phyloP scores from a whole-genome alignment of 2,113 vertebrate species.

The Daubentonia madagascariensis region DNA sequence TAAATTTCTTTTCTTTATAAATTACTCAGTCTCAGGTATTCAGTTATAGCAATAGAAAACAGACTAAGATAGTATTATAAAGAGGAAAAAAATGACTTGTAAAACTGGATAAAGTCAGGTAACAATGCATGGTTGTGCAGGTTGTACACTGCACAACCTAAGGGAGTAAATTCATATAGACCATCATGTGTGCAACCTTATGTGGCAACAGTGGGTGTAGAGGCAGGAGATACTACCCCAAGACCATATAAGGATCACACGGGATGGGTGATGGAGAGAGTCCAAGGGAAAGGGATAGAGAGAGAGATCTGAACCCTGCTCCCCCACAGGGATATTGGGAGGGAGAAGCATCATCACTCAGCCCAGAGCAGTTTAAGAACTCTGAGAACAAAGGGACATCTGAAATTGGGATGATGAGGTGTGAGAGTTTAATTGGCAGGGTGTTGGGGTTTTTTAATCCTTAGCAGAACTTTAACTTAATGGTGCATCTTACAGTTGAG shows the following conservation, averaged over 20 bases:
- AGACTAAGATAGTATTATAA: not conserved
- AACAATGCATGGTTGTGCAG: not conserved
- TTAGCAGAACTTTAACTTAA: not conserved
- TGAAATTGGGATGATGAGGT: not conserved
- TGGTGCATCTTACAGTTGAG: not conserved
- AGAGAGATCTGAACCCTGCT: not conserved
- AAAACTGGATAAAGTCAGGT: not conserved
- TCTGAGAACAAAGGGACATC: not conserved
- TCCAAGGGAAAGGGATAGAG: not conserved
- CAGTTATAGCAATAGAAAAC: no score
- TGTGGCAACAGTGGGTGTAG: not conserved
- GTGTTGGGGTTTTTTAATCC: not conserved
- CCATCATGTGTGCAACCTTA: not conserved
- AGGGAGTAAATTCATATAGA: not conserved
- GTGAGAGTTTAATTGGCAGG: not conserved
- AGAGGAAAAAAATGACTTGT: not conserved
- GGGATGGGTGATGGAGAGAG: not conserved
- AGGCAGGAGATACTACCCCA: not conserved
- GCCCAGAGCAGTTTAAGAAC: not conserved
- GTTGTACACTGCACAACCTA: not conserved
- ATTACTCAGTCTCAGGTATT: no score
- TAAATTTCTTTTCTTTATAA: no score
- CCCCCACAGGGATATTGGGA: not conserved
- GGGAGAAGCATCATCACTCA: not conserved
- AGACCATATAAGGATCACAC: not conserved